Evolutionary conservation across 2,888 invertebrate species (phyloP), one percentile per base, ranked within the genome.

Genomic region (Sphinx pinastri): DNA sequence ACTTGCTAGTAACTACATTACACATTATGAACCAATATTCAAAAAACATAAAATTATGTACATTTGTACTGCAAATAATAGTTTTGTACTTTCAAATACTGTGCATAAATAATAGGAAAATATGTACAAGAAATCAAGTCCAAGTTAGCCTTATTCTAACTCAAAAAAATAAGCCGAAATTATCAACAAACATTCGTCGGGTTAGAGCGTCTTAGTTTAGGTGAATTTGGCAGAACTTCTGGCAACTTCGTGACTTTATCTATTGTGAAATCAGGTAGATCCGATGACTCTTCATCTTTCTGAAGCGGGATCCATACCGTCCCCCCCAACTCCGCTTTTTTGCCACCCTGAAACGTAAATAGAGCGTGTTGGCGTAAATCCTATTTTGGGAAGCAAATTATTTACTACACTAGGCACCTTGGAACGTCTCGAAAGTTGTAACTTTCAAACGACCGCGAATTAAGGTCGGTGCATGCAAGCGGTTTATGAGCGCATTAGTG

Each of bases 301-400:
- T 91, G 91, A 59, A 96, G 88, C 47, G 97, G 97, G 77, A 97
- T 95, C 98, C 97, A 98, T 25, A 98, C 96, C 0, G 97, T 97
- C 51, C 96, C 96, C 14, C 96, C 97, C 72, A 97, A 87, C 77
- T 96, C 96, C 51, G 97, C 97, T 86, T 96, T 94, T 80, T 95
- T 96, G 47, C 97, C 98, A 73, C 98, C 98, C 95, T 95, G 82
- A 19, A 66, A 71, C 31, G 38, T 38, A 6, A 58, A 57, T 12
- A 11, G n/a, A 38, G 16, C 16, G 60, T 60, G 16, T 60, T 47
- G 38, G 63, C 49, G 63, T 63, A 19, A 63, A 19, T 49, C 12
- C 47, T 63, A 63, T 63, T 63, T 63, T 63, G 49, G 63, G 16
- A 49, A 63, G 47, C 12, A 14, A 5, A 47, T 11, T 60, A 54